Conservation (phyloP, 2,888 invertebrate species). For the Caenorhabditis sp. region DNA sequence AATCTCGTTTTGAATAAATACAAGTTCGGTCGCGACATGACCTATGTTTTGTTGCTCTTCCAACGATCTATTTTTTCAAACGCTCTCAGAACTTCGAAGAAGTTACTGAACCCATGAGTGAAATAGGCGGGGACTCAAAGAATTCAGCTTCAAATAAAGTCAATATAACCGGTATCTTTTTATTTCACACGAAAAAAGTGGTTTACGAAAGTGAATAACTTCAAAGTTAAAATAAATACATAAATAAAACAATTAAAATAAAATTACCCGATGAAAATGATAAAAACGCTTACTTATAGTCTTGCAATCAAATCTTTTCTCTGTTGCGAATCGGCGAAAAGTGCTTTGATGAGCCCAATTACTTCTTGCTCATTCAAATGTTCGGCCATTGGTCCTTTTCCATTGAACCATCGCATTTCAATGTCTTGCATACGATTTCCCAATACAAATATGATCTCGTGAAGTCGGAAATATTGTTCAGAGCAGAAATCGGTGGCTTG, state of each 20-base stretch:
- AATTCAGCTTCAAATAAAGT: too few relatives aligned
- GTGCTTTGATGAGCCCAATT: conserved; percentile 47
- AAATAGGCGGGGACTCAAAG: too few relatives aligned
- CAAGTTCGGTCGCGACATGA: too few relatives aligned
- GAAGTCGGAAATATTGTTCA: conserved; percentile 58
- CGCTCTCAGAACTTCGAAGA: too few relatives aligned
- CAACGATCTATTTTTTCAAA: too few relatives aligned
- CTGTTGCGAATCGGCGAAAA: conserved; percentile 54
- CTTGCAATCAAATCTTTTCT: conserved; percentile 34
- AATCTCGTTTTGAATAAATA: too few relatives aligned
- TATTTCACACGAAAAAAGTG: too few relatives aligned
- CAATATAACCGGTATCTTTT: too few relatives aligned
- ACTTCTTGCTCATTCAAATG: conserved; percentile 60
- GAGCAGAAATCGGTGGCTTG: conserved; percentile 60
- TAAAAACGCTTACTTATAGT: conserved; percentile 2
- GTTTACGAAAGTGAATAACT: too few relatives aligned
- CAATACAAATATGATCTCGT: conserved; percentile 65
- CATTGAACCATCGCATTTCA: conserved; percentile 67
- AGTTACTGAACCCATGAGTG: too few relatives aligned
- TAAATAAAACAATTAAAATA: neutral
- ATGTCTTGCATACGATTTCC: conserved; percentile 62
- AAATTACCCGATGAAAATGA: neutral
- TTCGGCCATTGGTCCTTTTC: conserved; percentile 65
- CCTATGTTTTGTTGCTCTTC: too few relatives aligned
- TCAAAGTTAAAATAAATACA: neutral